A percentile compares a stretch with the other conserved stretches of the same genome.
These are phyloP conservation scores for Grus americana DNA, from an alignment of 2,113 vertebrate genomes.

Conservation along the genomic window DNA sequence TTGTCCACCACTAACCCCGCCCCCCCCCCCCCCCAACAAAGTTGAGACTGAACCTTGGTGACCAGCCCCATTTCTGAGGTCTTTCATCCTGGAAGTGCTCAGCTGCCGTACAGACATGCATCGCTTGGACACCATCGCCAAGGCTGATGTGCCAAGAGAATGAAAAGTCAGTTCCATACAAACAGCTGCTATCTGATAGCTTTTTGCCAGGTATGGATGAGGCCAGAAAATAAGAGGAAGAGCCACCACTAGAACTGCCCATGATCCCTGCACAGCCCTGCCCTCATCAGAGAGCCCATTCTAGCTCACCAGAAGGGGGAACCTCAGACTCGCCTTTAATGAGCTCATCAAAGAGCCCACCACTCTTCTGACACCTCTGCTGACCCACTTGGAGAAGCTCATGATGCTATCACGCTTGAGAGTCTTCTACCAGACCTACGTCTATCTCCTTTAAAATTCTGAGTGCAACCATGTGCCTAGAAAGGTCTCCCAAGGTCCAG, in stretches of 20 bases:
- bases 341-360: not conserved
- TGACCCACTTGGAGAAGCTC: not conserved
- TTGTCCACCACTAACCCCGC: too few relatives aligned
- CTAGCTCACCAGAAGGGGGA: not conserved
- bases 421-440: not conserved
- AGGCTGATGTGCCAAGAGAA: not conserved
- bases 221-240: not conserved
- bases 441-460: not conserved
- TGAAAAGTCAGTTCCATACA: not conserved
- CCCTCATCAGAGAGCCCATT: fast-evolving
- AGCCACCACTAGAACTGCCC: not conserved
- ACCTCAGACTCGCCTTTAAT: not conserved
- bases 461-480: not conserved
- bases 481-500: not conserved
- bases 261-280: not conserved
- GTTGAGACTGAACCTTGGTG: not conserved
- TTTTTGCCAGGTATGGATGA: not conserved
- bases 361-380: not conserved
- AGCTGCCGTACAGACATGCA: not conserved
- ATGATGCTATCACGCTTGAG: not conserved
- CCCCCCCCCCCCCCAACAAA: not conserved
- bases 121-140: not conserved
- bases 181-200: not conserved
- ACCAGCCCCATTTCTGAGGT: not conserved
- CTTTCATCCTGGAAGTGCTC: not conserved